Base-by-base conservation (phyloP, 2,888 invertebrate genomes). In the Coelopa pilipes region DNA sequence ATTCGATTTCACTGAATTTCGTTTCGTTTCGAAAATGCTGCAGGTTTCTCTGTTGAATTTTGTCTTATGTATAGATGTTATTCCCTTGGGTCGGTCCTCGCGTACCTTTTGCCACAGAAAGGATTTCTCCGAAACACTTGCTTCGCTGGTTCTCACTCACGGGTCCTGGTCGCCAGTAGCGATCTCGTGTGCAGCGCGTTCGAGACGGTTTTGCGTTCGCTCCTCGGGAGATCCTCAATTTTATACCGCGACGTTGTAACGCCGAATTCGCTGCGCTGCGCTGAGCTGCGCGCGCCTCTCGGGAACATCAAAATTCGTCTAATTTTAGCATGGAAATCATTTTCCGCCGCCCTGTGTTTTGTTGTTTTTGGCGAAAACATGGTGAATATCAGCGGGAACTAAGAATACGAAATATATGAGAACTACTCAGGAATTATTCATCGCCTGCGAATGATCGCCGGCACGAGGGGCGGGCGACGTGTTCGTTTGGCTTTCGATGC, bases 301-400 rank as follows among this genome's bases (percentile, higher is more conserved):
- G 81, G 80, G 81, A 82, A 83, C 81, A 81, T 81, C 78, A 83
- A 79, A 80, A 79, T 78, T 82, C 81, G 73, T 79, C 81, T 82
- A 82, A 80, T 77, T 82, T 78, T 82, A 83, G 81, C 71, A 69
- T 69, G 76, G 79, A 82, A 80, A 73, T 80, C 72, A 76, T 75
- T 74, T 66, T 63, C 4, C 34, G 55, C 74, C 75, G 55, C 74
- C 75, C 73, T 66, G 47, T 17, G 72, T 59, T 34, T 49, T 47
- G 15, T 49, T 47, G 15, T 34, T 34, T 50, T 70, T 47, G 47
- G 19, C 46, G 46, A 46, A 47, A n/a, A 65, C 45, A 65, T 46
- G 34, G 34, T 34, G 34, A 34, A 65, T 65, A 46, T 65, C 24
- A 59, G 12, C 19, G 19, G 19, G 24, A 47, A 45, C 46, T 17